Percentiles rank a stretch among this genome's conserved stretches.
phyloP scores from a whole-genome alignment of 2,888 invertebrate genomes.

The Spicauda simplicius region DNA sequence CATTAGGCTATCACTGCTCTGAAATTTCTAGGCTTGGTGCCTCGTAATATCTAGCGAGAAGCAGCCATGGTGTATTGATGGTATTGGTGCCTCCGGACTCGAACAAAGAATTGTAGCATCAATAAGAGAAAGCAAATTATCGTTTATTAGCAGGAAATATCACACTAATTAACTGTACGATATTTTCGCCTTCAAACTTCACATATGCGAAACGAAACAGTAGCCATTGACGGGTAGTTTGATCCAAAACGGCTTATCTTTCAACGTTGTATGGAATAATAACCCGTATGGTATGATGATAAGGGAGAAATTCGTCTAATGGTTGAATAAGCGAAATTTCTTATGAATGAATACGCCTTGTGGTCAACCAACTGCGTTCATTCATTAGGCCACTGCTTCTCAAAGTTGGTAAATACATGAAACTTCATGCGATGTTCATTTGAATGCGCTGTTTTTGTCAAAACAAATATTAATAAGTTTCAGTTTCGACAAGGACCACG shows the following conservation, averaged over 20 bases:
- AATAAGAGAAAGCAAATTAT: constrained; percentile 4
- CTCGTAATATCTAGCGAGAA: too few relatives aligned
- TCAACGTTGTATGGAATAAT: background rate
- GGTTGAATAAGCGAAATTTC: constrained; percentile 33
- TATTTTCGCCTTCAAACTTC: constrained; percentile 39
- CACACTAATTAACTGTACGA: constrained; percentile 23
- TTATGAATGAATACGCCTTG: constrained; percentile 49
- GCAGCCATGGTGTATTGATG: too few relatives aligned
- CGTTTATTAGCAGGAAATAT: constrained; percentile 22
- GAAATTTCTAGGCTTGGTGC: too few relatives aligned
- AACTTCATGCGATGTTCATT: too few relatives aligned
- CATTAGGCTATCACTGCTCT: too few relatives aligned
- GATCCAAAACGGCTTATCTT: constrained; percentile 16
- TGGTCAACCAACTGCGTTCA: constrained; percentile 41
- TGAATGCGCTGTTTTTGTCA: too few relatives aligned
- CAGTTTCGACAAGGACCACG: too few relatives aligned
- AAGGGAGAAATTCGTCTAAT: constrained; percentile 26
- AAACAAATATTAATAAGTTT: too few relatives aligned
- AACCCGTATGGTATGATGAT: constrained; percentile 5
- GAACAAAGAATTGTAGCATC: background rate
- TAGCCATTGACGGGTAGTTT: constrained; percentile 39
- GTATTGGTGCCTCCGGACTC: background rate
- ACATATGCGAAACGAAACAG: constrained; percentile 44
- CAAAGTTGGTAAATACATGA: constrained; percentile 9
- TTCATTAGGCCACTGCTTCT: constrained; percentile 22